A percentile compares a stretch with the other conserved stretches of the same genome.
Evolutionary conservation across 30 jellyfish, hydroid and myxozoan genomes (phyloP).

Genomic region (Pelagia noctiluca): DNA sequence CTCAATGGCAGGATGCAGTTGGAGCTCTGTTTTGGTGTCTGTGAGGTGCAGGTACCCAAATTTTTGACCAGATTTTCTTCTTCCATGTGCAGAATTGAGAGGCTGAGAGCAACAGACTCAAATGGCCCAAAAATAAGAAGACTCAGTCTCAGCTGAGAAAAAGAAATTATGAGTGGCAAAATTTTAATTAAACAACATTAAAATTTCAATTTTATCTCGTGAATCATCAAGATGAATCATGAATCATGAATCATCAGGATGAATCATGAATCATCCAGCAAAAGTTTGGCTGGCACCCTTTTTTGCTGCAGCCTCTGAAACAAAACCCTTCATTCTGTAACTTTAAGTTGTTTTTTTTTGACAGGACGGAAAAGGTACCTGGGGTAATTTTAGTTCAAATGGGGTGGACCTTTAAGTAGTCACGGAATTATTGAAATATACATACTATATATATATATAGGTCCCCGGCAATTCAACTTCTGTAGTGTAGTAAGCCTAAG

Average conservation of each 20-base stretch:
- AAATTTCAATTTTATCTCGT: neutral
- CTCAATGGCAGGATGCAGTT: too few species aligned
- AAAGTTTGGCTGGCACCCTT: neutral
- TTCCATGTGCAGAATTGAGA: too few species aligned
- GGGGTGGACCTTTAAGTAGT: neutral
- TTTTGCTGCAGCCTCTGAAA: neutral
- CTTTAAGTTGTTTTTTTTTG: neutral
- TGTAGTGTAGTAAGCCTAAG: slow-evolving; percentile 2
- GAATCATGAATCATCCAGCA: neutral
- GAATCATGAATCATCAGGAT: neutral
- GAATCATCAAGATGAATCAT: neutral
- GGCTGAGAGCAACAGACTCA: too few species aligned
- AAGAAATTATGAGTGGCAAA: too few species aligned
- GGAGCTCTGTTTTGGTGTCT: too few species aligned
- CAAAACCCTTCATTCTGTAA: neutral
- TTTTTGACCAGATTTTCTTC: too few species aligned
- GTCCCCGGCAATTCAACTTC: too few species aligned
- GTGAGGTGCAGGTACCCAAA: too few species aligned
- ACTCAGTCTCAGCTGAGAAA: too few species aligned
- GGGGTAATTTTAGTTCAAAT: neutral
- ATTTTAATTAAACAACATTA: too few species aligned
- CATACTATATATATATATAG: too few species aligned
- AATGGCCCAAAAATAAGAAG: too few species aligned
- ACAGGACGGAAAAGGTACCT: neutral
- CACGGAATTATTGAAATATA: neutral